Conservation (phyloP, 2,888 invertebrate genomes). For the Philereme transversata region DNA sequence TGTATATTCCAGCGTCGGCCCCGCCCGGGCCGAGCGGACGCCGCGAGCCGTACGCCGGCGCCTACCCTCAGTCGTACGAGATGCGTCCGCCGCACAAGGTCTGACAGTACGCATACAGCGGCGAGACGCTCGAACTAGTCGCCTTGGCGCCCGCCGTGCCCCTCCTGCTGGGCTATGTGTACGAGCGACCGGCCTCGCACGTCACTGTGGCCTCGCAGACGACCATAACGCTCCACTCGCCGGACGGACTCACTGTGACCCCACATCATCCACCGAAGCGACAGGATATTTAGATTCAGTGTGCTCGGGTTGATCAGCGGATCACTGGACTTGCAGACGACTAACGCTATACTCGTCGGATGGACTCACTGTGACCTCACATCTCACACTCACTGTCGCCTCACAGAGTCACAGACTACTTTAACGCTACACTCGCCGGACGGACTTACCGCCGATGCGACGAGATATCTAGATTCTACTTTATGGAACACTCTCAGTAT, state of each 20-base stretch:
- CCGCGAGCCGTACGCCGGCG: constrained; percentile 88
- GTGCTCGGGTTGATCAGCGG: too few relatives aligned
- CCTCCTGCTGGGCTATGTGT: constrained; percentile 72
- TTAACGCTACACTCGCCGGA: constrained; percentile 75
- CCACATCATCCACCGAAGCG: constrained; percentile 23
- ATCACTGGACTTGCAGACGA: constrained; percentile 50
- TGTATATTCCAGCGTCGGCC: constrained; percentile 57
- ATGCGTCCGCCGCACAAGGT: constrained; percentile 89
- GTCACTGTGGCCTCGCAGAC: constrained; percentile 72
- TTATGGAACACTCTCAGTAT: too few relatives aligned
- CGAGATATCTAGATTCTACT: constrained; percentile 19
- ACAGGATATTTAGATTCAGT: constrained; percentile 21
- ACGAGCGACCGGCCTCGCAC: constrained; percentile 40
- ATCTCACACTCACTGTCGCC: too few relatives aligned
- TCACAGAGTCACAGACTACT: constrained; percentile 55
- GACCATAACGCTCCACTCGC: constrained; percentile 73
- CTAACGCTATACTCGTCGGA: constrained; percentile 75
- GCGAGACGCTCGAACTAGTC: constrained; percentile 60
- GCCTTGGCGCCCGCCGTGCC: constrained; percentile 69
- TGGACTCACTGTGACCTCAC: background rate
- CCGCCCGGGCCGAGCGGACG: constrained; percentile 74
- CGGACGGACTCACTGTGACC: constrained; percentile 45
- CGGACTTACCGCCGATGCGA: constrained; percentile 25
- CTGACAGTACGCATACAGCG: constrained; percentile 76
- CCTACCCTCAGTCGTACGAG: constrained; percentile 89